Evolutionary conservation across 1,140 invertebrate species (phyloP).

Genomic region (Drosophila sulfurigaster): DNA sequence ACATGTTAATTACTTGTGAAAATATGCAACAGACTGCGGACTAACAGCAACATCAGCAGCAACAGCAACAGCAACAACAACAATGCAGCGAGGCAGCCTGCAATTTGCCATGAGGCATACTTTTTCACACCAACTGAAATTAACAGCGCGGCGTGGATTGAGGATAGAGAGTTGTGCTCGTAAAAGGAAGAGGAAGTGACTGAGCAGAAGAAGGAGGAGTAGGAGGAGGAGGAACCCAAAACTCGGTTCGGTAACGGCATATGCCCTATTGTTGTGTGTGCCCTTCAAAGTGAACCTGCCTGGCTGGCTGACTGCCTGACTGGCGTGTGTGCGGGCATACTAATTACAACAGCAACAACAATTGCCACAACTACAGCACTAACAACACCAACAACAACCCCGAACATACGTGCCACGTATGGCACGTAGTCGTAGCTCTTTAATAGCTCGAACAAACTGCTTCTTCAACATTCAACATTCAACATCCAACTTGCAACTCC

Average conservation of each 20-base stretch:
- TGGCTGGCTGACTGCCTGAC: slow-evolving; percentile 17
- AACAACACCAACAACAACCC: slow-evolving; percentile 15
- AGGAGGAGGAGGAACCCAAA: slow-evolving; percentile 15
- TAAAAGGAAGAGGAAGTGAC: slow-evolving; percentile 16
- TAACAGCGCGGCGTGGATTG: slow-evolving; percentile 27
- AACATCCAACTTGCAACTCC: slow-evolving; percentile 3
- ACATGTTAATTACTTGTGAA: slow-evolving; percentile 83
- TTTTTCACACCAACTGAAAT: slow-evolving; percentile 77
- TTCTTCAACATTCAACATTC: slow-evolving; percentile 39
- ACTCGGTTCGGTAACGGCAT: slow-evolving; percentile 38
- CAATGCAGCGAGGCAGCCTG: slow-evolving; percentile 27
- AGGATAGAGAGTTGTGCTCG: not conserved
- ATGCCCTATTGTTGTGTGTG: slow-evolving; percentile 53
- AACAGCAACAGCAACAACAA: slow-evolving; percentile 31
- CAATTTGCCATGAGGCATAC: slow-evolving; percentile 71
- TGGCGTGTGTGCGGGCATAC: slow-evolving; percentile 72
- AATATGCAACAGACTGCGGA: slow-evolving; percentile 78
- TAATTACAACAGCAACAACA: slow-evolving; percentile 67
- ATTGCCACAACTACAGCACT: slow-evolving; percentile 25
- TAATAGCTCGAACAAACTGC: slow-evolving; percentile 65
- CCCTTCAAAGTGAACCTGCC: slow-evolving; percentile 71
- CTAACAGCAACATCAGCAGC: slow-evolving; percentile 37
- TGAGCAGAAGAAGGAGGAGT: slow-evolving; percentile 13
- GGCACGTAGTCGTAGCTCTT: slow-evolving; percentile 54
- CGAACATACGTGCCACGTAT: slow-evolving; percentile 33